phyloP scores from a whole-genome alignment of 2,888 invertebrate genomes.

The Polyommatus icarus region DNA sequence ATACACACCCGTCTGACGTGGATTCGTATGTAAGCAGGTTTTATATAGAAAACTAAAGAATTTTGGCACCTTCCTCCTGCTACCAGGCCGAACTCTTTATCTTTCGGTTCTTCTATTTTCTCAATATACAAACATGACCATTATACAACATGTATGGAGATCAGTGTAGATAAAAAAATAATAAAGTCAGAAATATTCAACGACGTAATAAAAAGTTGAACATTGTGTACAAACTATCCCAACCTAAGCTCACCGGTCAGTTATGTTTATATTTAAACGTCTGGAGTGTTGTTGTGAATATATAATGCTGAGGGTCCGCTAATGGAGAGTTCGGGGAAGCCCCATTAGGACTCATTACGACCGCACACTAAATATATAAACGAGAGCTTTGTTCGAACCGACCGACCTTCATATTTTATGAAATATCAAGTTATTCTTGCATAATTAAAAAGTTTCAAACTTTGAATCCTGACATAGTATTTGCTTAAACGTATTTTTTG shows the following conservation, averaged over 20 bases:
- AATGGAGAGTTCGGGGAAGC: conserved; percentile 9
- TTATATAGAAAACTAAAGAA: no score
- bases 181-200: no score
- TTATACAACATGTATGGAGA: no score
- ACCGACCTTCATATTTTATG: background rate
- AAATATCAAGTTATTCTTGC: background rate
- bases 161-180: no score
- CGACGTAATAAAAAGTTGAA: no score
- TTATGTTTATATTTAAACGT: background rate
- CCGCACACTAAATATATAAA: background rate
- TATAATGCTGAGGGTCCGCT: conserved; percentile 28
- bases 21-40: no score
- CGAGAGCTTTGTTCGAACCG: background rate
- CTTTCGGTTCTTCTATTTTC: no score
- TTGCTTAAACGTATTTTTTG: no score
- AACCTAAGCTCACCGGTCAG: background rate
- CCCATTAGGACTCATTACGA: conserved; percentile 27
- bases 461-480: background rate
- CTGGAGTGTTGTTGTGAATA: background rate
- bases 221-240: background rate
- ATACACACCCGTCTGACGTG: no score
- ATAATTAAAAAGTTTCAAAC: background rate
- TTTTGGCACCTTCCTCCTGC: no score
- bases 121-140: no score
- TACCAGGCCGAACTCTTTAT: no score